A percentile compares a stretch with the other conserved stretches of the same genome.
Conservation (phyloP, 53 echinoderm and acorn worm species). For the Antedon mediterranea region DNA sequence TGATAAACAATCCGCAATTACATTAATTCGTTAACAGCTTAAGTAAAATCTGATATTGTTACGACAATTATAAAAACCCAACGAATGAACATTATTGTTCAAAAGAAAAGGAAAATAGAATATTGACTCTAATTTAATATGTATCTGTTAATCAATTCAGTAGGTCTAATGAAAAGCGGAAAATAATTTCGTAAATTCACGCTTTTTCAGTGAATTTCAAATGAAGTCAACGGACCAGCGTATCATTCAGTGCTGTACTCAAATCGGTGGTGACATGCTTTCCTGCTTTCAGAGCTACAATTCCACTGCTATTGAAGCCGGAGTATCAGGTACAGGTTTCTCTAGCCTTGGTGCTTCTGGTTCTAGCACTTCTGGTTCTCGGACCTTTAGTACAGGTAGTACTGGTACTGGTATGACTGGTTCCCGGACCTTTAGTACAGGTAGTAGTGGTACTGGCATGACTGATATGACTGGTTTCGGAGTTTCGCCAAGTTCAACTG, state of each 20-base stretch:
- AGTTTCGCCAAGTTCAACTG: neutral
- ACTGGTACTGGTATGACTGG: neutral
- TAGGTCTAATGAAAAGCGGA: too few species aligned
- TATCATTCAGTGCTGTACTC: neutral
- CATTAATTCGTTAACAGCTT: too few species aligned
- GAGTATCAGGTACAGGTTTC: neutral
- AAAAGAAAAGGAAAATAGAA: too few species aligned
- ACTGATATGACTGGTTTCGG: neutral
- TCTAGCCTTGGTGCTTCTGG: neutral
- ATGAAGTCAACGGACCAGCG: neutral
- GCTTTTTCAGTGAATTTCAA: neutral
- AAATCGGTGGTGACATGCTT: neutral
- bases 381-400: neutral
- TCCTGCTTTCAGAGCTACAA: neutral
- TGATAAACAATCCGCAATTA: too few species aligned
- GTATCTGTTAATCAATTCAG: too few species aligned
- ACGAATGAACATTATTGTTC: too few species aligned
- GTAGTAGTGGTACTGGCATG: neutral
- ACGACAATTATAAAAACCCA: too few species aligned
- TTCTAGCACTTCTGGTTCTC: neutral
- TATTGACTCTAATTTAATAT: too few species aligned
- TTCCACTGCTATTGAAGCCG: neutral
- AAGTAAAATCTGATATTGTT: too few species aligned
- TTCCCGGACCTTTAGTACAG: too few species aligned
- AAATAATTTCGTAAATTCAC: too few species aligned